Base-by-base conservation (phyloP, 2,113 vertebrate species). In the Saguinus midas region DNA sequence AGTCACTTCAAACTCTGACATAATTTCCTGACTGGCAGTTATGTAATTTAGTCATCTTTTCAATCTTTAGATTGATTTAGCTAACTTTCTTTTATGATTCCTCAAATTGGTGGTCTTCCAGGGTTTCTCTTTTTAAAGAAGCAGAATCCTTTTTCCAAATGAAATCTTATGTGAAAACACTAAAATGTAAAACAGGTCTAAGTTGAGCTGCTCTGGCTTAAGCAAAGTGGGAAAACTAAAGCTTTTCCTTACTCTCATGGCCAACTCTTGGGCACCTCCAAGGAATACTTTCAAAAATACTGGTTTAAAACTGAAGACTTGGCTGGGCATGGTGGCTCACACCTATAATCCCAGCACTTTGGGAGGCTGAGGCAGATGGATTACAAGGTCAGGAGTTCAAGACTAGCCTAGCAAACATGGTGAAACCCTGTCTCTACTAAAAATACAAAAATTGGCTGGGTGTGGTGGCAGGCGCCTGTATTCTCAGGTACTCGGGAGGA, bases 11-110 rank as follows among this genome's bases (percentile, higher is more conserved):
- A 93, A 96, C 32, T 52, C 8, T 17, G 55, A 94, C 32, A 48
- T 18, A 94, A 92, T 37, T 50, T 80, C 66, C 40, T 70, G 20
- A 82, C 23, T 75, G 37, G 13, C 27, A 64, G 35, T 50, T 92
- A 90, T 8, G 12, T 91, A 80, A 91, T 66, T 87, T 57, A 83
- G n/a, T 23, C 50, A 87, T 48, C 8, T 93, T 96, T 95, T 85
- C 64, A 80, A 76, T n/a, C 16, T 90, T 84, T 12, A 29, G 43
- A 17, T 43, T 96, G 23, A 37, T 91, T 83, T 92, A 84, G 78
- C 23, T 64, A 78, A 93, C 91, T 87, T 92, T 89, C 57, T 89
- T 94, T 48, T 82, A 85, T 29, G 57, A 94, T 81, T 88, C n/a
- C 72, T 85, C 79, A 80, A 68, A 89, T 64, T 40, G 32, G 50